These are phyloP conservation scores for Polydrusus cervinus DNA, from an alignment of 2,888 invertebrate species.

Conservation along the genomic window DNA sequence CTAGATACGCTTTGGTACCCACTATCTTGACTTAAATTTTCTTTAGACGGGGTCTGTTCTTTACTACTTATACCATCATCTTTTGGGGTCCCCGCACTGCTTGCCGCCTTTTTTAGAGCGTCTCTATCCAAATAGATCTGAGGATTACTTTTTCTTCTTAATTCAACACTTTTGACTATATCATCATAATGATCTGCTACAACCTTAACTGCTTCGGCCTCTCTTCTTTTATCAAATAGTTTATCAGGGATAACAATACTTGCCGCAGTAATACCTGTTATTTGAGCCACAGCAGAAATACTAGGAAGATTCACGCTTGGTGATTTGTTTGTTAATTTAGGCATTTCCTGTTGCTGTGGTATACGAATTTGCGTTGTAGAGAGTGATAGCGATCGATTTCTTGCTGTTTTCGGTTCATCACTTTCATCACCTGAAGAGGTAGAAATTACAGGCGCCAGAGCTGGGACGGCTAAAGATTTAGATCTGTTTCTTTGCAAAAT, in stretches of 20 bases:
- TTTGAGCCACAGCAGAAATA: slow-evolving; percentile 62
- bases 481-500: slow-evolving; percentile 54
- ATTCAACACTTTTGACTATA: slow-evolving; percentile 82
- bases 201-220: slow-evolving; percentile 79
- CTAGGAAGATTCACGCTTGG: slow-evolving; percentile 48
- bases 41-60: slow-evolving; percentile 49
- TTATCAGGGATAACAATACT: slow-evolving; percentile 66
- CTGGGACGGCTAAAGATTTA: slow-evolving; percentile 54
- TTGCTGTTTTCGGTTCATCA: slow-evolving; percentile 27
- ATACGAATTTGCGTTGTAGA: slow-evolving; percentile 54
- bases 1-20: slow-evolving; percentile 47
- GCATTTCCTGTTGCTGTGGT: slow-evolving; percentile 1
- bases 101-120: slow-evolving; percentile 65
- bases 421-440: slow-evolving; percentile 49
- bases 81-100: slow-evolving; percentile 60
- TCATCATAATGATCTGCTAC: slow-evolving; percentile 88
- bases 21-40: slow-evolving; percentile 51
- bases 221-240: slow-evolving; percentile 67
- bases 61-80: slow-evolving; percentile 41
- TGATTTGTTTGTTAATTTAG: slow-evolving; percentile 19
- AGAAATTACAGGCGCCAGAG: slow-evolving; percentile 45
- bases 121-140: slow-evolving; percentile 61
- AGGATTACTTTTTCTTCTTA: slow-evolving; percentile 59
- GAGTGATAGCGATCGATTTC: slow-evolving; percentile 60
- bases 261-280: slow-evolving; percentile 66